Evolutionary conservation across 2,888 invertebrate genomes (phyloP), one percentile per base, ranked within the genome.

Genomic region (Lasioglossum leucozonium): DNA sequence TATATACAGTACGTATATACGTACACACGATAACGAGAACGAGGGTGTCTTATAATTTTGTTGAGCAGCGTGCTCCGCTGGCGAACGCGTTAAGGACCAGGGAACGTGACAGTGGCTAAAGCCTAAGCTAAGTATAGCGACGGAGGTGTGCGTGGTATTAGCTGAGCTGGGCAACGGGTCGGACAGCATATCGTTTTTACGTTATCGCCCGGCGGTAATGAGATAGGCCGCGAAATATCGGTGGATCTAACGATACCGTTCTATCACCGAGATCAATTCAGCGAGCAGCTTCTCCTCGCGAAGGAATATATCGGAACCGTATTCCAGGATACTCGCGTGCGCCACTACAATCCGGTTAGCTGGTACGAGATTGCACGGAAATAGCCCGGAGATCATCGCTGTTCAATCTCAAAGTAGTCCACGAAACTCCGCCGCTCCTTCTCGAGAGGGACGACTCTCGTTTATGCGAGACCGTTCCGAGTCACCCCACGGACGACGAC

Each of bases 331-430:
- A 77, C 72, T 78, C 84, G 87, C 72, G 80, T 79, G 72, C 84
- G 88, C 88, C 88, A 86, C 83, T 82, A 82, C 87, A 92, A 93
- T 93, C 92, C 91, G 91, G 92, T 93, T 93, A 93, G 92, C 88
- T 81, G 88, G 86, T 82, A 79, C 88, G 91, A 93, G 92, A 94
- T 94, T 93, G 92, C 91, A 87, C 91, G 93, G 92, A 92, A 93
- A 93, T 93, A 92, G 91, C 90, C 88, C 88, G 91, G 91, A 93
- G 91, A 92, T 93, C 92, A 92, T 93, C 91, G 88, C 84, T 86
- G 81, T 87, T 88, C 86, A 85, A 90, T 86, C 84, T 90, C 87
- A 80, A 88, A 85, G 85, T 87, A 85, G 88, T 82, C 82, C 85
- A 78, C 82, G 81, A 84, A 84, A 87, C 84, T 87, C 81, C 30